Conservation (phyloP, 2,113 vertebrate species). For the Lonchura striata region DNA sequence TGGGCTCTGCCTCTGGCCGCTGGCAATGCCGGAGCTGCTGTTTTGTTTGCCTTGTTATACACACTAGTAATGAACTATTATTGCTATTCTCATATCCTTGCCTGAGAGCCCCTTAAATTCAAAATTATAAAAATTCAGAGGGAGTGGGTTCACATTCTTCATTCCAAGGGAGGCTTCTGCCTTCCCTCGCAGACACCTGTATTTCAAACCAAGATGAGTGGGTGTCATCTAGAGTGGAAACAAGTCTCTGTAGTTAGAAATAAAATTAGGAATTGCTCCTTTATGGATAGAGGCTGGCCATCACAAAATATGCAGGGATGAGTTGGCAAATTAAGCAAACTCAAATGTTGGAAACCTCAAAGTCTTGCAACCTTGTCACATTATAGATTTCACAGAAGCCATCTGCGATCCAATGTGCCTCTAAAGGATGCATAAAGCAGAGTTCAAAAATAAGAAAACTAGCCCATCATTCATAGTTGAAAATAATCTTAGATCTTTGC, state of each 20-base stretch:
- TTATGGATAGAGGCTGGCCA: neutral
- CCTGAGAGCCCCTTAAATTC: neutral
- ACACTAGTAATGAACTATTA: neutral
- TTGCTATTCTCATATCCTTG: neutral
- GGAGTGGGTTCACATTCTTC: neutral
- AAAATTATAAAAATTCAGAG: neutral
- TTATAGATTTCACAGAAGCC: neutral
- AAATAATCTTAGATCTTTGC: neutral
- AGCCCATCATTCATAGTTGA: neutral
- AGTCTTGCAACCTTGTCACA: neutral
- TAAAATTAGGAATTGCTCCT: neutral
- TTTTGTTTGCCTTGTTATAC: neutral
- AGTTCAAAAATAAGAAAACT: neutral
- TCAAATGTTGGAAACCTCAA: neutral
- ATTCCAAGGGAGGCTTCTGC: neutral
- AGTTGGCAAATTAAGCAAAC: neutral
- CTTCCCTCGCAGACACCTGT: neutral
- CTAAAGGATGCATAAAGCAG: neutral
- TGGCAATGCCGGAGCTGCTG: too few species aligned
- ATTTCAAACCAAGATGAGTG: neutral
- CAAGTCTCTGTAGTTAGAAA: neutral
- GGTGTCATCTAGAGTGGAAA: neutral
- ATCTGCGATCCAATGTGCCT: neutral
- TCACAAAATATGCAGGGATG: neutral
- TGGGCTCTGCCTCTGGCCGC: too few species aligned